Percentiles rank a stretch among this genome's conserved stretches.
These are phyloP conservation scores for Cabera pusaria DNA, from an alignment of 2,888 invertebrate species.

Conservation along the genomic window DNA sequence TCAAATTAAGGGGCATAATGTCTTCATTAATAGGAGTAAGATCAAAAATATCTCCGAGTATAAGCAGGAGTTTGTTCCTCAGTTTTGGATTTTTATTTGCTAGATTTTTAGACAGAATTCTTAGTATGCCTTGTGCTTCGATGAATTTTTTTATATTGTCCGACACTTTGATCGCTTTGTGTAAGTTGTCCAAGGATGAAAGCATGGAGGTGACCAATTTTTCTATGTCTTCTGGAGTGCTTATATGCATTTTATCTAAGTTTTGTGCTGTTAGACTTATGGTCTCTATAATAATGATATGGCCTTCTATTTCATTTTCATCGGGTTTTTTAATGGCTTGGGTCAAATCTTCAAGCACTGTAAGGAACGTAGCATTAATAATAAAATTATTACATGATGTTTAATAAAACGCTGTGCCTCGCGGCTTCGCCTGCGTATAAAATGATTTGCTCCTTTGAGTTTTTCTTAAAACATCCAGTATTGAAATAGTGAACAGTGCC, in stretches of 20 bases:
- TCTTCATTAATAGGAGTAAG: slow-evolving; percentile 47
- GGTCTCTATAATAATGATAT: slow-evolving; percentile 11
- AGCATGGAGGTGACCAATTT: slow-evolving; percentile 39
- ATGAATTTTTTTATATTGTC: slow-evolving; percentile 51
- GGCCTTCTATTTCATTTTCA: slow-evolving; percentile 11
- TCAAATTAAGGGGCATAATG: slow-evolving; percentile 46
- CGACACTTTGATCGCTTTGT: too few relatives aligned
- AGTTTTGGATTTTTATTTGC: slow-evolving; percentile 37
- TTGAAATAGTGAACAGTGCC: too few relatives aligned
- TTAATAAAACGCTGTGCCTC: too few relatives aligned
- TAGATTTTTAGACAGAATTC: slow-evolving; percentile 46
- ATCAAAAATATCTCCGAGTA: slow-evolving; percentile 53
- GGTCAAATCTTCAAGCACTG: neutral
- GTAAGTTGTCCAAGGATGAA: slow-evolving; percentile 35
- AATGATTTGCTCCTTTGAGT: too few relatives aligned
- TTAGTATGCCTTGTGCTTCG: slow-evolving; percentile 53
- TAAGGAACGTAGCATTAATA: too few relatives aligned
- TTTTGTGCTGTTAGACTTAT: slow-evolving; percentile 2
- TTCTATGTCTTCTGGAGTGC: slow-evolving; percentile 30
- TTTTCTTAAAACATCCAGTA: too few relatives aligned
- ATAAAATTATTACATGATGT: too few relatives aligned
- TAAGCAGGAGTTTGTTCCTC: slow-evolving; percentile 42
- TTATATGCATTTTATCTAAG: neutral
- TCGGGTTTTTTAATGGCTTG: neutral
- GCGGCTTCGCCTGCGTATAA: too few relatives aligned